Percentiles rank a stretch among this genome's conserved stretches.
Conservation (phyloP, 2,113 vertebrate species). For the Larimichthys crocea region DNA sequence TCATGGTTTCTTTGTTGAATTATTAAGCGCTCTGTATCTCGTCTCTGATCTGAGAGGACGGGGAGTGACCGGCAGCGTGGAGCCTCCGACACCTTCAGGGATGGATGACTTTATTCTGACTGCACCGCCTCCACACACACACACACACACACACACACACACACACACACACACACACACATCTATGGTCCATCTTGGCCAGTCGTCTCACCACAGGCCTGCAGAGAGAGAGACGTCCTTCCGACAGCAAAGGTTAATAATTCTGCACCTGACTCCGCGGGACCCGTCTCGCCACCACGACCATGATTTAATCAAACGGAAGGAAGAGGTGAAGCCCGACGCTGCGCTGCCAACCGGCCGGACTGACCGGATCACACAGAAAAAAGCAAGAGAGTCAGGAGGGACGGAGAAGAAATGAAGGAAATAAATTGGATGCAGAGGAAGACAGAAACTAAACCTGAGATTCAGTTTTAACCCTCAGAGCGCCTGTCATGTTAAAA, state of each 20-base stretch:
- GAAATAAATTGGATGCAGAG: constrained; percentile 15
- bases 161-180: constrained; percentile 40
- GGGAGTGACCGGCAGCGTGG: neutral
- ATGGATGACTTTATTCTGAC: constrained; percentile 37
- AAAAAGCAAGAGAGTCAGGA: constrained; percentile 13
- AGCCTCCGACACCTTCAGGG: constrained; percentile 47
- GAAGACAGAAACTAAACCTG: neutral
- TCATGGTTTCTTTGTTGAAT: constrained; percentile 11
- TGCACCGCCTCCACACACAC: constrained; percentile 17
- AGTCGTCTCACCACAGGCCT: constrained; percentile 62
- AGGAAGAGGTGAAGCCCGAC: constrained; percentile 47
- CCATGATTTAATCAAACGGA: constrained; percentile 81
- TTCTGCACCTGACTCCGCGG: constrained; percentile 72
- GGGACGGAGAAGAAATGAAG: constrained; percentile 25
- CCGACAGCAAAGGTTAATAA: constrained; percentile 82
- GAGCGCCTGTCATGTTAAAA: no score
- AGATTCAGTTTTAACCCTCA: neutral
- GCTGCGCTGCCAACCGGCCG: constrained; percentile 25
- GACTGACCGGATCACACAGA: constrained; percentile 19
- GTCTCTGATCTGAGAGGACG: constrained; percentile 7
- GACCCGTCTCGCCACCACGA: constrained; percentile 59
- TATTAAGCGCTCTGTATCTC: neutral
- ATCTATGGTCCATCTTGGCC: constrained; percentile 52
- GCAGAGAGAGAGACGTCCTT: constrained; percentile 69
- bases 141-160: constrained; percentile 42